Evolutionary conservation across 2,888 invertebrate species (phyloP), one percentile per base, ranked within the genome.

Genomic region (Choreutis nemorana): DNA sequence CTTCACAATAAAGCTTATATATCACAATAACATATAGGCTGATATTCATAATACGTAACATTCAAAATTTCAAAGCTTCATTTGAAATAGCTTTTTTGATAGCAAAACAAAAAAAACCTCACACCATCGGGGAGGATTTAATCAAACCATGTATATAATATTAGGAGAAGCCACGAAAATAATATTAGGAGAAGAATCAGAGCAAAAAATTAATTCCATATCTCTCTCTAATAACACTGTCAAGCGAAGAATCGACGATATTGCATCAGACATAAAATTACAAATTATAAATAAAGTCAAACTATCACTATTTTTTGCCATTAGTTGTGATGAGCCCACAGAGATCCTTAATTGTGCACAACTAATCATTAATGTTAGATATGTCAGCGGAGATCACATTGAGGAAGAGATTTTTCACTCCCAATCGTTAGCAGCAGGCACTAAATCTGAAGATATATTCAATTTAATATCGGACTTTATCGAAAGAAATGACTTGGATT

Each of bases 61-160:
- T n/a, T n/a, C n/a, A n/a, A n/a, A n/a, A 22, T 22, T 10, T 22
- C 22, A 22, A 22, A 22, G 22, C 22, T 22, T 22, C 22, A 22
- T 22, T n/a, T n/a, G n/a, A n/a, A n/a, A n/a, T n/a, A n/a, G 20
- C 20, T 7, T 20, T 6, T 20, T 20, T 6, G n/a, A 40, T 38
- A 35, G 34, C 40, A 24, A 36, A 38, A 18, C 31, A 40, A 32
- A 40, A 40, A 28, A 34, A 38, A 40, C 35, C 35, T 31, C 29
- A 35, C 29, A 35, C 29, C 23, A 35, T 35, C 15, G 36, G 34
- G 14, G 30, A 35, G 14, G 13, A 29, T 10, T 22, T 36, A 29
- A 35, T 35, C 29, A 35, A 35, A 36, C n/a, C n/a, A n/a, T n/a
- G n/a, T n/a, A n/a, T n/a, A n/a, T n/a, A n/a, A n/a, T n/a, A n/a